Evolutionary conservation across 2,888 invertebrate genomes (phyloP).

Genomic region (Phrixothrix hirtus): DNA sequence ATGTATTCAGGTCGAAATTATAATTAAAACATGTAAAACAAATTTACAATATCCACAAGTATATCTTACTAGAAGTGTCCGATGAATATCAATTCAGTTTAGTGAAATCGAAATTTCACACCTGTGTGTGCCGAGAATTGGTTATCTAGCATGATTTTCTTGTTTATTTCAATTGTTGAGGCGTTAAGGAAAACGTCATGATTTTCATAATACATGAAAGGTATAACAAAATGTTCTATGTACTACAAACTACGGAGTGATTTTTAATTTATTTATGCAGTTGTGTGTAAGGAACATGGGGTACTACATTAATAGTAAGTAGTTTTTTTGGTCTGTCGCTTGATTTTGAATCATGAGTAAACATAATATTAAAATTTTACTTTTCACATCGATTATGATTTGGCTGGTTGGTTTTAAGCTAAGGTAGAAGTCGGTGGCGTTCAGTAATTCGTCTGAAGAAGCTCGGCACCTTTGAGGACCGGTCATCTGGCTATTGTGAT

Average conservation of each 20-base stretch:
- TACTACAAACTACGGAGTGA: background rate
- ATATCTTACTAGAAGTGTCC: conserved; percentile 19
- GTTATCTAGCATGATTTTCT: too few species aligned
- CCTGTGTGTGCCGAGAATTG: too few species aligned
- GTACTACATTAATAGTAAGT: conserved; percentile 14
- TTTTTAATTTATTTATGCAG: background rate
- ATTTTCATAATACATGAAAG: too few species aligned
- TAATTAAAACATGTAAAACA: conserved; percentile 30
- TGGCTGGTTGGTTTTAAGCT: conserved; percentile 43
- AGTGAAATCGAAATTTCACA: conserved; percentile 5
- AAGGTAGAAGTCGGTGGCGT: conserved; percentile 36
- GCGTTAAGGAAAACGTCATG: too few species aligned
- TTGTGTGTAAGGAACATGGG: conserved; percentile 10
- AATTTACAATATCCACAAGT: conserved; percentile 24
- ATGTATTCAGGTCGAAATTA: conserved; percentile 29
- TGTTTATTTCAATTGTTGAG: too few species aligned
- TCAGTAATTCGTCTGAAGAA: conserved; percentile 37
- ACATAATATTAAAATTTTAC: conserved; percentile 48
- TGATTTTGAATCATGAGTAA: conserved; percentile 35
- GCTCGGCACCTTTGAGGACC: conserved; percentile 41
- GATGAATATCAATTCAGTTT: conserved; percentile 10
- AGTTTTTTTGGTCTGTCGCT: conserved; percentile 23
- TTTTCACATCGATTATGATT: conserved; percentile 50
- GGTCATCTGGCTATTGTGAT: conserved; percentile 41
- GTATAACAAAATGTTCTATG: background rate